phyloP scores from a whole-genome alignment of 2,113 vertebrate species.

The Osmerus eperlanus region DNA sequence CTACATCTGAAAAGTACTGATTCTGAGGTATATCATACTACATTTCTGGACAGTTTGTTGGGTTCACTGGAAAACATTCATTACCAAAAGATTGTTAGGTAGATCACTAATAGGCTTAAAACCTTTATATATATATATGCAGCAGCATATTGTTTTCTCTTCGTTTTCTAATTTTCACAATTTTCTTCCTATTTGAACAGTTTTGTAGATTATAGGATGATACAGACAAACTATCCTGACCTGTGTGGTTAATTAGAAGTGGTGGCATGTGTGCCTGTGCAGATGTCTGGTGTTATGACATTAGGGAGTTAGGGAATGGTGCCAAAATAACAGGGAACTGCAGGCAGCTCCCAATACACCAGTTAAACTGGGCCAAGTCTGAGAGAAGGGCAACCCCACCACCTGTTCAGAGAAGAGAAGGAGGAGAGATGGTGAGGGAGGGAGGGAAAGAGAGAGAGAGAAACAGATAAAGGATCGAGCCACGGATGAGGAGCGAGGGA shows the following conservation, averaged over 20 bases:
- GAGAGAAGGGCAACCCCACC: not conserved
- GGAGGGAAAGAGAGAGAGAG: constrained; percentile 1
- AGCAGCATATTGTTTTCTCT: no score
- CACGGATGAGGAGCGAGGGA: not conserved
- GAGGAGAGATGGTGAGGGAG: not conserved
- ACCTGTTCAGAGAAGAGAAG: not conserved
- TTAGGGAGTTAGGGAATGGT: constrained; percentile 11
- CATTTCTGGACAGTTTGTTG: no score
- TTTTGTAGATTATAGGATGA: no score
- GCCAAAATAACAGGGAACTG: not conserved
- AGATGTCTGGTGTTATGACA: constrained; percentile 21
- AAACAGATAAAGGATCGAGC: not conserved
- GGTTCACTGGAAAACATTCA: no score
- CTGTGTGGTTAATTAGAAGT: not conserved
- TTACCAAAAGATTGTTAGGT: no score
- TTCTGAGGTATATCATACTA: no score
- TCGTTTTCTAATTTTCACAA: no score
- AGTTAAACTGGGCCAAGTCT: constrained; percentile 1
- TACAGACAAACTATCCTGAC: no score
- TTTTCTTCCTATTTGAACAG: no score
- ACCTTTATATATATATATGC: no score
- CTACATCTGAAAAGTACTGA: no score
- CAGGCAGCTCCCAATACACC: not conserved
- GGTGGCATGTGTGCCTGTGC: not conserved
- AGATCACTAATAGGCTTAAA: no score